Evolutionary conservation across 2,797 vertebrate species (phyloP), one percentile per base, ranked within the genome.

Genomic region (Centropyge bicolor): DNA sequence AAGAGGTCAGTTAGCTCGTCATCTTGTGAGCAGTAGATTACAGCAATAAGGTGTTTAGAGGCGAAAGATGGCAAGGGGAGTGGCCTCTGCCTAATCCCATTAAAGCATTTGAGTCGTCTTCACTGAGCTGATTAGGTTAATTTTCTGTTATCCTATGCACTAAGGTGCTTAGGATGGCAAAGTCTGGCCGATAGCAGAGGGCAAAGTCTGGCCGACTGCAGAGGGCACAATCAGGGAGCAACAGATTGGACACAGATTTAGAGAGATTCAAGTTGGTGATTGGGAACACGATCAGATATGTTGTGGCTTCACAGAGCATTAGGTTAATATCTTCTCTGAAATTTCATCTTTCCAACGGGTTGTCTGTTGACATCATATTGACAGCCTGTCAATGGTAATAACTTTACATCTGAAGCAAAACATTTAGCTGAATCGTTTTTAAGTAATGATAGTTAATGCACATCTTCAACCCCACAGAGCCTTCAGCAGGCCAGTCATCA

Each of bases 81-180:
- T 77, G 91, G 86, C 85, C 74, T 75, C 5, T 6, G 31, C 76
- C 66, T 94, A 93, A 95, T 96, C 94, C 88, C 12, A 70, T 96
- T 95, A 92, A 73, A 93, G 91, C 88, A 88, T 92, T 87, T 91
- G 81, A 93, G 86, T 92, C 74, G 63, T 92, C 93, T 93, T 92
- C 81, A 91, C 80, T 91, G 87, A 95, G 90, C 92, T 84, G 74
- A 93, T 95, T 94, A 95, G 79, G 82, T 82, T 76, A 78, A 87
- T 90, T 87, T 90, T 86, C 68, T 83, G 81, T 81, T 80, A 69
- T 78, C 82, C 78, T 86, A 84, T 92, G 81, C 74, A 86, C 76
- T 86, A 89, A 67, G 85, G 73, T 31, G 27, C 27, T 31, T 31
- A 31, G 27, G 27, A 31, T 31, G 27, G 27, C 27, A 31, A 31